Evolutionary conservation across 2,888 invertebrate species (phyloP), one percentile per base, ranked within the genome.

Genomic region (Anorthoa munda): DNA sequence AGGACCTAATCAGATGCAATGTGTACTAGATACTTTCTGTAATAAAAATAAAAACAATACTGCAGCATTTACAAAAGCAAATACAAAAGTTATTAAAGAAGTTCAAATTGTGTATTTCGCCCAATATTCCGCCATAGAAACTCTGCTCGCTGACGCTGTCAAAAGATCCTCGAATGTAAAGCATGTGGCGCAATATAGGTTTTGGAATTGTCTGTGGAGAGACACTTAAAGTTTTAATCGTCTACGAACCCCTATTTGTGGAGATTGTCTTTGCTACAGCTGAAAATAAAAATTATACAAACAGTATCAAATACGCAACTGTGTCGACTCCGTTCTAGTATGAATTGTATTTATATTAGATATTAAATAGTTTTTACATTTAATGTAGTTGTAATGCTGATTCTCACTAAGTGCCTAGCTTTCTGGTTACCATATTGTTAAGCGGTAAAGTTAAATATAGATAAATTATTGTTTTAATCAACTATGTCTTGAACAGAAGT

Each of bases 341-440:
- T 68, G 53, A 61, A 77, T 73, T 77, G 68, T 80, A 75, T 65
- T 66, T 75, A 69, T 69, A 67, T 69, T 78, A 75, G 59, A 55
- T 61, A 71, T 48, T 63, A 71, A 66, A 73, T 73, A 75, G 66
- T 68, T 66, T 72, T 63, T 69, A 18, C n/a, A 64, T 59, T 66
- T 68, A 64, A 60, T n/a, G 73, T 82, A 86, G 75, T 66, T 82
- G 66, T 82, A 77, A 79, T 71, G 84, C 82, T 86, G 74, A 80
- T 82, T 85, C 82, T 90, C 91, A 93, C 91, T 87, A 93, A 93
- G 93, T 93, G 93, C 93, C 93, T 93, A 88, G 91, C 88, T 90
- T 88, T 66, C 75, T 82, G 69, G 87, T 87, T 88, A 90, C 79
- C 86, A 80, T 80, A 78, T 72, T 72, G 21, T 81, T 79, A 82